Conservation (phyloP, 1,140 invertebrate species). For the Solen grandis region DNA sequence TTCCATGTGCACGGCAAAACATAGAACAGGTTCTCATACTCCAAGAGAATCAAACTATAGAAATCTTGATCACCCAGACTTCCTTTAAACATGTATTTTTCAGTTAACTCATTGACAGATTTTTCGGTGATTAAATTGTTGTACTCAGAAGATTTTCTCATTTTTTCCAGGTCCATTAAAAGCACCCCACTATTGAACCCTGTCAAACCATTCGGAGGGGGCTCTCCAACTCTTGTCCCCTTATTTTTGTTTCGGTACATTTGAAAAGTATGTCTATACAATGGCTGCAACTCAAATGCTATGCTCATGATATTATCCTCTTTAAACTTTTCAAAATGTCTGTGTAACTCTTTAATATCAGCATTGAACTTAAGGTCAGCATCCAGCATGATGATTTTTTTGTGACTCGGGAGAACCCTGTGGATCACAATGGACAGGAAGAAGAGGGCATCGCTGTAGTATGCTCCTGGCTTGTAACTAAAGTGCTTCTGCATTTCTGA, state of each 20-base stretch:
- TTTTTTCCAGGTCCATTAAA: conserved; percentile 87
- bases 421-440: conserved; percentile 90
- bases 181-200: conserved; percentile 92
- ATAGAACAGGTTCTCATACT: conserved; percentile 88
- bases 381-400: conserved; percentile 88
- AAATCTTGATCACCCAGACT: conserved; percentile 95
- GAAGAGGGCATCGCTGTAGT: conserved; percentile 91
- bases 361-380: conserved; percentile 89
- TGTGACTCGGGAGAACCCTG: conserved; percentile 83
- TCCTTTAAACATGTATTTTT: conserved; percentile 88
- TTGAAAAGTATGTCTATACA: conserved; percentile 90
- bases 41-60: conserved; percentile 89
- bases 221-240: conserved; percentile 84
- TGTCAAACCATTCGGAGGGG: conserved; percentile 85
- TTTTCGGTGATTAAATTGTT: conserved; percentile 83
- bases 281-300: conserved; percentile 89
- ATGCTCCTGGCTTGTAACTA: conserved; percentile 89
- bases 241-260: conserved; percentile 85
- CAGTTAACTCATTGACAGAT: conserved; percentile 84
- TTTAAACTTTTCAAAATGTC: conserved; percentile 87
- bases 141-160: conserved; percentile 85
- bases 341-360: conserved; percentile 86
- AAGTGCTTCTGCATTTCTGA: conserved; percentile 88
- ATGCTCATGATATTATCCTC: conserved; percentile 87
- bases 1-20: conserved; percentile 92